These are phyloP conservation scores for Tryphoninae sp. DNA, from an alignment of 2,888 invertebrate species.

Conservation along the genomic window DNA sequence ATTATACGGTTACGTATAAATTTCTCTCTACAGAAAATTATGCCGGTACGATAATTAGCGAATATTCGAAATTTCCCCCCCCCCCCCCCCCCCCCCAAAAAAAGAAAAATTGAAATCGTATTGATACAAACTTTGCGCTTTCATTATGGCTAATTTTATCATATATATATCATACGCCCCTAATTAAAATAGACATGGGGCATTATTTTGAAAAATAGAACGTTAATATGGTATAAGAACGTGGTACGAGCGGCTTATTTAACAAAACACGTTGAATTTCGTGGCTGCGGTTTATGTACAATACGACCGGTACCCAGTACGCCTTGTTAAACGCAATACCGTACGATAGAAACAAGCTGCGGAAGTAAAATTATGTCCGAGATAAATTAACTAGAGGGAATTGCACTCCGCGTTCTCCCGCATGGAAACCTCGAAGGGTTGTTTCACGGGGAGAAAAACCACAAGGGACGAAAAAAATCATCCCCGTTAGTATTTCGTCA, in stretches of 20 bases:
- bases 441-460: neutral
- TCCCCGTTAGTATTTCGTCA: neutral
- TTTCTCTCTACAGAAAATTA: too few species aligned
- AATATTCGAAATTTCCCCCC: neutral
- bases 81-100: too few species aligned
- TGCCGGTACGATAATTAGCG: neutral
- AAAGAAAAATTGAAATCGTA: neutral
- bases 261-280: constrained; percentile 11
- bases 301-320: neutral
- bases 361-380: constrained; percentile 33
- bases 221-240: too few species aligned
- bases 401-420: constrained; percentile 13
- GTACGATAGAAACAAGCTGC: neutral
- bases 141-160: neutral
- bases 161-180: too few species aligned
- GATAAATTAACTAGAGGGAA: constrained; percentile 40
- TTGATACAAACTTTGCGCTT: neutral
- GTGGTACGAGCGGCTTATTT: too few species aligned
- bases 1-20: neutral
- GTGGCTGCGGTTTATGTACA: constrained; percentile 7
- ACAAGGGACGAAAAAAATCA: neutral
- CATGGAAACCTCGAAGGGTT: neutral
- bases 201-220: too few species aligned
- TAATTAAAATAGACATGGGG: too few species aligned
- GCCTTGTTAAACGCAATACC: neutral